A percentile compares a stretch with the other conserved stretches of the same genome.
These are phyloP conservation scores for Mythimna albipuncta DNA, from an alignment of 2,888 invertebrate genomes.

Conservation along the genomic window DNA sequence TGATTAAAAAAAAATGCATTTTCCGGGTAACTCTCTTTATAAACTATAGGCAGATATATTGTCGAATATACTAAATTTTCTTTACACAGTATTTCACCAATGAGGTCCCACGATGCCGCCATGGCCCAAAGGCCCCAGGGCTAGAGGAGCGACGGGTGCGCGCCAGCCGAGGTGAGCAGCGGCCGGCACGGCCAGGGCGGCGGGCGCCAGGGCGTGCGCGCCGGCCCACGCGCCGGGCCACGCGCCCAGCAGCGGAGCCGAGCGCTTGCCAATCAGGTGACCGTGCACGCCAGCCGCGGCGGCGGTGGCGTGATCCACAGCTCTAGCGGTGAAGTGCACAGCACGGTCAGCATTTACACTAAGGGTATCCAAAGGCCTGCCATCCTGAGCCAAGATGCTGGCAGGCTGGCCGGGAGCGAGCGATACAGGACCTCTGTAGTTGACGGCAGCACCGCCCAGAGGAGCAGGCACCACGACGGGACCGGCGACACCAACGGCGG, in stretches of 20 bases:
- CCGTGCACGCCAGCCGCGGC: constrained; percentile 73
- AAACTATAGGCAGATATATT: constrained; percentile 73
- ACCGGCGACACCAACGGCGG: constrained; percentile 69
- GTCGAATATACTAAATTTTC: constrained; percentile 61
- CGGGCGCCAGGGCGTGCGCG: constrained; percentile 65
- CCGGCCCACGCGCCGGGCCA: constrained; percentile 61
- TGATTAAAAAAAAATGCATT: constrained; percentile 48
- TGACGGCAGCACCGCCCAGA: constrained; percentile 76
- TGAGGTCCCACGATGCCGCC: constrained; percentile 67
- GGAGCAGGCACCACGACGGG: constrained; percentile 75
- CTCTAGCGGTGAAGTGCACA: constrained; percentile 82
- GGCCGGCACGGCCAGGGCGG: constrained; percentile 68
- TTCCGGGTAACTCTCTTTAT: constrained; percentile 87
- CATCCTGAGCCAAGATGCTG: constrained; percentile 84
- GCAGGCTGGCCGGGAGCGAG: constrained; percentile 86
- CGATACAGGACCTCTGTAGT: constrained; percentile 86
- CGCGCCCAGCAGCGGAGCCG: constrained; percentile 75
- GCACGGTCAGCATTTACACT: constrained; percentile 87
- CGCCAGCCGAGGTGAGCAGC: constrained; percentile 67
- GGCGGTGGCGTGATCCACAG: constrained; percentile 75
- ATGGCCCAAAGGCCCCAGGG: constrained; percentile 68
- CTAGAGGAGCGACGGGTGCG: constrained; percentile 67
- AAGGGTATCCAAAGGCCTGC: constrained; percentile 87
- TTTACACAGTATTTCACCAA: constrained; percentile 76
- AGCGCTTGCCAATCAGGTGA: constrained; percentile 82